Conservation (phyloP, 1,140 invertebrate species). For the Drosophila seguyi region DNA sequence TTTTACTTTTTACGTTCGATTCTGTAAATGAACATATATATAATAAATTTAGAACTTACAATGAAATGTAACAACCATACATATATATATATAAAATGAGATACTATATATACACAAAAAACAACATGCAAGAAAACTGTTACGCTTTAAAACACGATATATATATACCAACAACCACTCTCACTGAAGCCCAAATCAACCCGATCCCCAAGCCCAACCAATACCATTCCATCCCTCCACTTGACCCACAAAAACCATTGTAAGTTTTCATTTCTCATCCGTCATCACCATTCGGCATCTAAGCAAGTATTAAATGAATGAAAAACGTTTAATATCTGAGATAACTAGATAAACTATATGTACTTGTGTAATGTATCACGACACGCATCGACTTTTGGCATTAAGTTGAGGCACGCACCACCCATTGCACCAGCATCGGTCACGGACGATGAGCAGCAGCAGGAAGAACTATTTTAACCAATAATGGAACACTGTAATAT, state of each 20-base stretch:
- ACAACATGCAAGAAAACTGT: constrained; percentile 79
- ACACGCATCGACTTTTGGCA: constrained; percentile 45
- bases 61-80: constrained; percentile 57
- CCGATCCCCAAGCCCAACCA: constrained; percentile 19
- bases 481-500: constrained; percentile 74
- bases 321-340: constrained; percentile 63
- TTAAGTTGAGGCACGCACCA: constrained; percentile 45
- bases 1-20: constrained; percentile 54
- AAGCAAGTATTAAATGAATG: constrained; percentile 77
- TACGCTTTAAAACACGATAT: constrained; percentile 74
- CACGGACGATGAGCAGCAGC: constrained; percentile 16
- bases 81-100: constrained; percentile 22
- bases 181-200: constrained; percentile 27
- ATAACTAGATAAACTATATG: constrained; percentile 45
- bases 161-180: constrained; percentile 47
- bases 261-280: constrained; percentile 75
- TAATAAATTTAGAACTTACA: constrained; percentile 63
- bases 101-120: constrained; percentile 40
- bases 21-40: constrained; percentile 67
- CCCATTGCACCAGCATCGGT: constrained; percentile 35
- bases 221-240: constrained; percentile 45
- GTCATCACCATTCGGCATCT: constrained; percentile 41
- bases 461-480: constrained; percentile 56
- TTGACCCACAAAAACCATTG: constrained; percentile 46
- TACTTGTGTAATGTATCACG: constrained; percentile 40